Evolutionary conservation across 2,113 vertebrate species (phyloP), one percentile per base, ranked within the genome.

Genomic region (Entomyzon cyanotis): DNA sequence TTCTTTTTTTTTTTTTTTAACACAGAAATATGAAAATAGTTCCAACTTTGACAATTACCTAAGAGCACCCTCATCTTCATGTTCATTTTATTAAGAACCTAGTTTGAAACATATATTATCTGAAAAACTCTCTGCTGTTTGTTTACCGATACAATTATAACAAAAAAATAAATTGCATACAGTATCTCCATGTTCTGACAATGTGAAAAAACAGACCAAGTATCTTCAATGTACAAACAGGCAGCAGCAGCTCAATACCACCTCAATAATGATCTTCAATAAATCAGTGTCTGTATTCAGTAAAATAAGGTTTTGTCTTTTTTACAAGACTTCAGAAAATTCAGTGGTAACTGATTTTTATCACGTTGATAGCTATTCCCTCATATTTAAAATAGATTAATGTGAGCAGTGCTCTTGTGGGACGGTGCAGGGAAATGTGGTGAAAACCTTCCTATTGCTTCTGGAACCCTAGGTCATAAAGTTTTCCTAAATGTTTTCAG

Each of bases 381-480:
- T 42, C 30, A 42, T 21, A 31, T 71, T 65, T 75, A 15, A 64
- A 5, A 63, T 6, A 2, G 6, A 67, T 33, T 75, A 74, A 49
- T 35, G 2, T 41, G 4, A 64, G 4, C 4, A n/a, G 7, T 27
- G 3, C 0, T 86, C 59, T 25, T 11, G 47, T 22, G 47, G 47
- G 11, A 4, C 7, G 47, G 47, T 9, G 4, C 1, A 2, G 23
- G 17, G 15, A 3, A 2, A 12, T 46, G 4, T 7, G 27, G 8
- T 22, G 13, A 68, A 94, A 56, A 28, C 0, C 4, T 80, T 71
- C 13, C 8, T 56, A 9, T 25, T 8, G 0, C 7, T 76, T 73
- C 37, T 73, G 3, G 1, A 86, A 31, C 0, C 7, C 7, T 20
- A 52, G 12, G 10, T 76, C n/a, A 74, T 70, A 30, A 68, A 15